These are phyloP conservation scores for Trematomus loennbergii DNA, from an alignment of 2,113 vertebrate genomes.

Conservation along the genomic window DNA sequence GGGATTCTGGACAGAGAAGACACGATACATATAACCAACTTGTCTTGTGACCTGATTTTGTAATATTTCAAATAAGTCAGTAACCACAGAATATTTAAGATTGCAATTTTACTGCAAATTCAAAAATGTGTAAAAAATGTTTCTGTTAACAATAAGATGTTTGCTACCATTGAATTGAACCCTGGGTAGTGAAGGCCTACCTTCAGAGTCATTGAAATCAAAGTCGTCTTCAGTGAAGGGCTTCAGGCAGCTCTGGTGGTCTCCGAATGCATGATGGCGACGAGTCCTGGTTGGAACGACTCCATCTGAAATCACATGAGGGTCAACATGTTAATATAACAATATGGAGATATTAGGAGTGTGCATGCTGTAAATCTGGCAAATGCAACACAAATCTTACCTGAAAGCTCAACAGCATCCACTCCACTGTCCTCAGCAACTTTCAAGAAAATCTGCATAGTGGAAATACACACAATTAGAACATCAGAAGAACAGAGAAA, in stretches of 20 bases:
- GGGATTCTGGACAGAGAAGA: constrained; percentile 87
- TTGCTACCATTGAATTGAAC: constrained; percentile 50
- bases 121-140: too few relatives aligned
- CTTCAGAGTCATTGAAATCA: constrained; percentile 95
- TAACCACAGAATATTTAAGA: neutral
- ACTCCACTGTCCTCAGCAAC: constrained; percentile 97
- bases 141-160: neutral
- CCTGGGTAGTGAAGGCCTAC: constrained; percentile 71
- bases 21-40: constrained; percentile 18
- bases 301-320: constrained; percentile 85
- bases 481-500: neutral
- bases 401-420: constrained; percentile 93
- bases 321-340: neutral
- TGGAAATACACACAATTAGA: constrained; percentile 4
- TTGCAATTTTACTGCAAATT: neutral
- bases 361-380: neutral
- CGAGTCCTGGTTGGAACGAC: constrained; percentile 92
- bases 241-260: constrained; percentile 96
- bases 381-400: constrained; percentile 74
- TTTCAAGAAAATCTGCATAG: constrained; percentile 95
- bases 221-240: constrained; percentile 97
- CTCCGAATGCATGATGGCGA: constrained; percentile 91
- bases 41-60: neutral
- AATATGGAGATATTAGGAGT: neutral
- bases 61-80: neutral